Conservation (phyloP, 2,797 vertebrate genomes). For the Anguilla megastoma region DNA sequence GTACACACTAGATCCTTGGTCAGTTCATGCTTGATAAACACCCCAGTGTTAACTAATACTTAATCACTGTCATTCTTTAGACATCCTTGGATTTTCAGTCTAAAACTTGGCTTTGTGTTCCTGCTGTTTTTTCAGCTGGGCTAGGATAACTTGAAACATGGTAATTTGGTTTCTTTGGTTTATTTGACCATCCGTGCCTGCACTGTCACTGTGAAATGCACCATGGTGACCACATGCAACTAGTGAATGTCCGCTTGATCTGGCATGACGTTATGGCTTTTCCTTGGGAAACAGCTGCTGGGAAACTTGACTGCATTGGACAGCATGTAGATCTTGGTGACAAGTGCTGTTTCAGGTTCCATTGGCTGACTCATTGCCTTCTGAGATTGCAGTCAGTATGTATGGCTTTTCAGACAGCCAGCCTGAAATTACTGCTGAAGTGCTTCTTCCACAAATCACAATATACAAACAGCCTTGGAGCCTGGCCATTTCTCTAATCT, state of each 20-base stretch:
- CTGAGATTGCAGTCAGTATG: conserved; percentile 40
- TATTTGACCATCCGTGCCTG: conserved; percentile 3
- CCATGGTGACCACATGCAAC: conserved; percentile 40
- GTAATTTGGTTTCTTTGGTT: background rate
- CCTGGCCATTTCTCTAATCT: conserved; percentile 35
- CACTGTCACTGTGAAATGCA: conserved; percentile 19
- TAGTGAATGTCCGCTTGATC: conserved; percentile 43
- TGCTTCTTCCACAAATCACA: background rate
- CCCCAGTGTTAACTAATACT: background rate
- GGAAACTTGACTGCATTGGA: background rate
- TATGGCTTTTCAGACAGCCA: conserved; percentile 2
- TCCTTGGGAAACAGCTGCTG: conserved; percentile 31
- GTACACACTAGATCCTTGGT: background rate
- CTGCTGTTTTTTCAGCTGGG: conserved; percentile 58
- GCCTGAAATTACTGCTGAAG: background rate
- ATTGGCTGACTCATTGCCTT: background rate
- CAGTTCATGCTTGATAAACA: background rate
- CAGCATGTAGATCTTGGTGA: background rate
- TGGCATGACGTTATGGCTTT: conserved; percentile 48
- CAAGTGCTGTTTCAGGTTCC: background rate
- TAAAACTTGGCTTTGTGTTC: background rate
- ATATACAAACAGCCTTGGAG: conserved; percentile 34
- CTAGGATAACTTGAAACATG: background rate
- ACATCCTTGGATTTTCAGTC: background rate
- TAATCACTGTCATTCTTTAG: conserved; percentile 13